Percentiles rank a stretch among this genome's conserved stretches.
These are phyloP conservation scores for Epistrophella euchroma DNA, from an alignment of 2,888 invertebrate genomes.

Conservation along the genomic window DNA sequence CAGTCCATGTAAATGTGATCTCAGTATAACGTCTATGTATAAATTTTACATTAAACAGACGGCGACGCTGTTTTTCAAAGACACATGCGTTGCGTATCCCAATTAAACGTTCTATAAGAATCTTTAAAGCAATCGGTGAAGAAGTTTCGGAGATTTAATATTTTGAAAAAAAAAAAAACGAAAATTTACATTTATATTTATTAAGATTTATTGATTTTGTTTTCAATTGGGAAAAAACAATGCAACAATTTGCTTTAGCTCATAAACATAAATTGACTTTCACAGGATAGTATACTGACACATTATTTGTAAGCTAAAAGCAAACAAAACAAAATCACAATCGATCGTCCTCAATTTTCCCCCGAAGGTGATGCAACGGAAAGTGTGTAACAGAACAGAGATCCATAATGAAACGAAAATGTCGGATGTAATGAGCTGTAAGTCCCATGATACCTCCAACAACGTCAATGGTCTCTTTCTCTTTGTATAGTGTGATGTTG, in stretches of 20 bases:
- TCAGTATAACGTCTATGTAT: too few species aligned
- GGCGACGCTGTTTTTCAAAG: too few species aligned
- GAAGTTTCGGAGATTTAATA: too few species aligned
- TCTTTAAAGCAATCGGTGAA: too few species aligned
- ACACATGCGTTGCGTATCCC: too few species aligned
- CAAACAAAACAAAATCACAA: slow-evolving; percentile 17
- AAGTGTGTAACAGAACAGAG: slow-evolving; percentile 33
- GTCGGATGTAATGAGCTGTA: slow-evolving; percentile 46
- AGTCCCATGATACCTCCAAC: slow-evolving; percentile 53
- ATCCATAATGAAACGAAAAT: slow-evolving; percentile 45
- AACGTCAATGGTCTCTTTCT: slow-evolving; percentile 24
- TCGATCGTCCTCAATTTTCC: slow-evolving; percentile 33
- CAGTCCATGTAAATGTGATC: too few species aligned
- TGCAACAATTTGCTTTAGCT: neutral
- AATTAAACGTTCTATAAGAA: too few species aligned
- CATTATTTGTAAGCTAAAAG: neutral
- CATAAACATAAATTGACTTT: neutral
- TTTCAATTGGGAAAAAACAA: neutral
- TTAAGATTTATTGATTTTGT: neutral
- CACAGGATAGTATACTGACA: neutral
- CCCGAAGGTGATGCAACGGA: slow-evolving; percentile 33
- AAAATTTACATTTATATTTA: too few species aligned
- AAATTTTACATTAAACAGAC: too few species aligned
- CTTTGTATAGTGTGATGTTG: slow-evolving; percentile 20
- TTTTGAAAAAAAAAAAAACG: too few species aligned